A percentile compares a stretch with the other conserved stretches of the same genome.
Evolutionary conservation across 2,888 invertebrate genomes (phyloP).

Genomic region (Ectropis crepuscularia): DNA sequence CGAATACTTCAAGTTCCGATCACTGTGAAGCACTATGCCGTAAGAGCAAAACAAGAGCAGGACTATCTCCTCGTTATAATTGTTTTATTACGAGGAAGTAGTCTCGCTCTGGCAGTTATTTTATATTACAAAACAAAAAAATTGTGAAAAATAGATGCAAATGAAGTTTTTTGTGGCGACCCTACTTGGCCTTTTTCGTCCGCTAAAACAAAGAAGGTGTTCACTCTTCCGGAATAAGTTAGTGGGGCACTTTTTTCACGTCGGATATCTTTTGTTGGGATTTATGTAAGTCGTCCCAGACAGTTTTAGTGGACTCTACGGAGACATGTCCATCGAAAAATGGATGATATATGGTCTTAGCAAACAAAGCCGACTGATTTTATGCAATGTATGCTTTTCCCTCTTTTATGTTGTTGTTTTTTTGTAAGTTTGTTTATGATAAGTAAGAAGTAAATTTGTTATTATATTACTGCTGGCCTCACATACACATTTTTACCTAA

Average conservation of each 20-base stretch:
- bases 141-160: constrained; percentile 45
- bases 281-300: constrained; percentile 33
- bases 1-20: no score
- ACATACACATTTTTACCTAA: no score
- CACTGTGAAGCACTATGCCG: no score
- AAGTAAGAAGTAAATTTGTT: not conserved
- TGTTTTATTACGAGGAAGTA: no score
- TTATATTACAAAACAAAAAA: no score
- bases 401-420: not conserved
- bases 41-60: no score
- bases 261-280: constrained; percentile 46
- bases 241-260: constrained; percentile 49
- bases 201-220: constrained; percentile 50
- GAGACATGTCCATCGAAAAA: constrained; percentile 25
- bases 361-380: not conserved
- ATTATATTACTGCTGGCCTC: no score
- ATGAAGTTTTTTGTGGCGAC: constrained; percentile 46
- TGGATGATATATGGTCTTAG: constrained; percentile 2
- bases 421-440: not conserved
- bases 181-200: constrained; percentile 47
- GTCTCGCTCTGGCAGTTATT: no score
- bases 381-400: not conserved
- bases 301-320: constrained; percentile 29
- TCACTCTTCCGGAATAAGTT: constrained; percentile 54
- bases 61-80: no score